Evolutionary conservation across 2,888 invertebrate genomes (phyloP), one percentile per base, ranked within the genome.

Genomic region (Epinotia bilunana): DNA sequence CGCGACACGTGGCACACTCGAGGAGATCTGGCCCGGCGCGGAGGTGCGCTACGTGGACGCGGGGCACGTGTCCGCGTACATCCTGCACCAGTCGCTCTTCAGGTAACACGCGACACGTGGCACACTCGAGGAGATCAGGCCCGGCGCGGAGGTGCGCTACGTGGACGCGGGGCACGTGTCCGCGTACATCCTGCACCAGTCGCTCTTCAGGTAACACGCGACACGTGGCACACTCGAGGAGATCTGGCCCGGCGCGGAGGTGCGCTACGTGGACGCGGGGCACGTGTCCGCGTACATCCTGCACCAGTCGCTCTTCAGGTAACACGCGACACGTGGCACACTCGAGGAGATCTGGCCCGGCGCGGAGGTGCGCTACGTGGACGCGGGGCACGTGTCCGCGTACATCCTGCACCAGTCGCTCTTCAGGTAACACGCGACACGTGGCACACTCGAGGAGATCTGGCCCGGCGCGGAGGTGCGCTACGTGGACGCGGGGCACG

Each of bases 271-370:
- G 20, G 96, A 98, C 88, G 96, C 97, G 5, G 98, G 98, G 0
- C 99, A 99, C 88, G 97, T 99, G 3, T 95, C 96, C 80, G 98
- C 98, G 0, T 98, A 98, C 87, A 95, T 99, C 69, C 95, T 98
- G 83, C 97, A 98, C 87, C 97, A 98, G 87, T 96, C 97, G 82
- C 93, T 97, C 28, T 99, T 99, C 92, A 96, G 98, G 98, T 98
- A 92, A 53, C 46, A 53, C 53, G 13, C n/a, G 53, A 2, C n/a
- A 53, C 39, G 39, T 39, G 95, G 97, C 70, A 96, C 96, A 76
- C 93, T 99, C 64, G 96, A 97, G 82, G 97, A 98, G 83, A 96
- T 99, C 81, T 99, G 99, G 99, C 98, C 98, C 0, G 98, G 98
- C 2, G 96, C 96, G 3, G 98, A 98, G 87, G 96, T 99, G 62